Evolutionary conservation across 1,140 invertebrate species (phyloP), one percentile per base, ranked within the genome.

Genomic region (Drosophila tsacasi): DNA sequence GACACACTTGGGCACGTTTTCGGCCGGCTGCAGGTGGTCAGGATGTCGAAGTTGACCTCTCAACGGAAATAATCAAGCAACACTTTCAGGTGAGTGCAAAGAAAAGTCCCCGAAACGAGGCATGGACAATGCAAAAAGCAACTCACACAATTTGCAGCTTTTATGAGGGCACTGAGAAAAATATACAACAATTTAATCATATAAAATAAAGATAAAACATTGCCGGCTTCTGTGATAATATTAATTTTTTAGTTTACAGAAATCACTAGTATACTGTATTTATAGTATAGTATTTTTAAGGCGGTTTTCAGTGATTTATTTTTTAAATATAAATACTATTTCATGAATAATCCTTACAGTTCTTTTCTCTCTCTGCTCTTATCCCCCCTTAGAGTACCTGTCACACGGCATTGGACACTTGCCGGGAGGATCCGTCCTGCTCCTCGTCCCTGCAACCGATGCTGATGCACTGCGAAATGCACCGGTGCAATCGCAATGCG

Each of bases 351-450:
- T 27, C 9, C 2, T n/a, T 27, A 6, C 10, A 0, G 0, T 6
- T 12, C 7, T 50, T 49, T 60, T 52, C 44, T 59, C 61, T 49
- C 42, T 19, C 39, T 82, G 59, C 25, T n/a, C 15, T 50, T 44
- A 50, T 42, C 19, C 6, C 6, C 58, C 92, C 3, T 25, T 59
- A 96, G 93, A 96, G 95, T 82, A 97, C 96, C 40, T 97, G 96
- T 92, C 96, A 96, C 93, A 94, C 95, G 74, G 96, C 96, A 25
- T 94, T 97, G 93, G 95, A 96, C 75, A 94, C 94, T 73, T 96
- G 96, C 93, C 96, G 97, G 91, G 96, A 95, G 86, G 95, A 98
- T 93, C 94, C 95, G 54, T 95, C 95, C 72, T 98, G 97, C 92
- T 95, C 95, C 84, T 94, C 94, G 59, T 94, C 96, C 46, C 94